Conservation (phyloP, 2,797 vertebrate species). For the Typhlichthys eigenmanni region DNA sequence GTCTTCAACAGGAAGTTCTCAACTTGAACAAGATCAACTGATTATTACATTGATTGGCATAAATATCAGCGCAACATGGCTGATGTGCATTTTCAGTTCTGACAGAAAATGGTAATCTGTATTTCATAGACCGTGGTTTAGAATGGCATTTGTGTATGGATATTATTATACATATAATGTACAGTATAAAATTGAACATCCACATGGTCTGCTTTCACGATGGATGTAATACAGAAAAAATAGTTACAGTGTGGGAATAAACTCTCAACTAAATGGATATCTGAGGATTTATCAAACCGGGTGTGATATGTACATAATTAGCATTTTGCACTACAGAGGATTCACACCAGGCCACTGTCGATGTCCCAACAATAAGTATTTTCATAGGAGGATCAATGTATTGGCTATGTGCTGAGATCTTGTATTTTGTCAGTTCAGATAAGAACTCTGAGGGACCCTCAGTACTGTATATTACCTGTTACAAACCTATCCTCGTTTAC, state of each 20-base stretch:
- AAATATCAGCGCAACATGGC: no score
- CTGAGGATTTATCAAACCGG: constrained; percentile 6
- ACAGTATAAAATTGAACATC: constrained; percentile 55
- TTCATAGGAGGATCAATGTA: constrained; percentile 8
- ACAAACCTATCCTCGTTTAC: constrained; percentile 10
- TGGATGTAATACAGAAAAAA: constrained; percentile 18
- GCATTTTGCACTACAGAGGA: constrained; percentile 58
- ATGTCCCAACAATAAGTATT: neutral
- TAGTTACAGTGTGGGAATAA: constrained; percentile 19
- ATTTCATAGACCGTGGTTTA: neutral
- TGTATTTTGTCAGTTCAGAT: constrained; percentile 4
- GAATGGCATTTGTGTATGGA: constrained; percentile 6
- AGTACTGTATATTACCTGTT: constrained; percentile 1
- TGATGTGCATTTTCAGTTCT: no score
- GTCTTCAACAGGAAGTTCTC: no score
- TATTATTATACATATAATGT: constrained; percentile 26
- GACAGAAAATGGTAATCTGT: no score
- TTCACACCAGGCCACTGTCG: constrained; percentile 6
- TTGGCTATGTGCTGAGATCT: constrained; percentile 16
- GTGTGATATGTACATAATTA: constrained; percentile 28
- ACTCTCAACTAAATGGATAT: constrained; percentile 23
- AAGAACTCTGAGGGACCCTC: constrained; percentile 5
- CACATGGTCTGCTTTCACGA: constrained; percentile 45
- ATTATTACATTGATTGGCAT: no score
- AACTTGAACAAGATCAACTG: no score